Conservation (phyloP, 2,797 vertebrate genomes). For the Rallus crepitans region DNA sequence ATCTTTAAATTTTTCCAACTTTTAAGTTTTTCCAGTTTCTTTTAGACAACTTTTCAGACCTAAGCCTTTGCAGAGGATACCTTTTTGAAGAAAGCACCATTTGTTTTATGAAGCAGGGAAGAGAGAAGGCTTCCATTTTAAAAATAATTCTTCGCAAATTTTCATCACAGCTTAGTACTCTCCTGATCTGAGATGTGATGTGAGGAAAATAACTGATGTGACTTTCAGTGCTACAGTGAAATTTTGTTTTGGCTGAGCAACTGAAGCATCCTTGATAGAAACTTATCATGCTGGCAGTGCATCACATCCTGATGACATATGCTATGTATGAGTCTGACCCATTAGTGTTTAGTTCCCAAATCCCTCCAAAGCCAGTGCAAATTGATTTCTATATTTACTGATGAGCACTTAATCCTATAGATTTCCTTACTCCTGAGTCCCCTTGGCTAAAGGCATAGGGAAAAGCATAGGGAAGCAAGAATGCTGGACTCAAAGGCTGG, state of each 20-base stretch:
- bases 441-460: background rate
- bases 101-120: background rate
- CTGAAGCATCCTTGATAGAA: background rate
- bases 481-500: background rate
- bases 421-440: background rate
- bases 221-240: background rate
- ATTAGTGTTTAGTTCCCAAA: background rate
- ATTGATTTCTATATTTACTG: background rate
- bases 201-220: background rate
- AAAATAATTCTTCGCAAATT: background rate
- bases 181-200: background rate
- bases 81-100: background rate
- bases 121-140: background rate
- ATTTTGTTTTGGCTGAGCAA: background rate
- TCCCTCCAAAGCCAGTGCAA: background rate
- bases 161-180: background rate
- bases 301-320: background rate
- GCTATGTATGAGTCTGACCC: background rate
- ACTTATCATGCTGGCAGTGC: background rate
- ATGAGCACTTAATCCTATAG: background rate
- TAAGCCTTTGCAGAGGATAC: background rate
- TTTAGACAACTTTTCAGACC: background rate
- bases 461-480: background rate
- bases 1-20: background rate
- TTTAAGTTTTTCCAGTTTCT: background rate